phyloP scores from a whole-genome alignment of 2,113 vertebrate genomes.

The Misgurnus anguillicaudatus region DNA sequence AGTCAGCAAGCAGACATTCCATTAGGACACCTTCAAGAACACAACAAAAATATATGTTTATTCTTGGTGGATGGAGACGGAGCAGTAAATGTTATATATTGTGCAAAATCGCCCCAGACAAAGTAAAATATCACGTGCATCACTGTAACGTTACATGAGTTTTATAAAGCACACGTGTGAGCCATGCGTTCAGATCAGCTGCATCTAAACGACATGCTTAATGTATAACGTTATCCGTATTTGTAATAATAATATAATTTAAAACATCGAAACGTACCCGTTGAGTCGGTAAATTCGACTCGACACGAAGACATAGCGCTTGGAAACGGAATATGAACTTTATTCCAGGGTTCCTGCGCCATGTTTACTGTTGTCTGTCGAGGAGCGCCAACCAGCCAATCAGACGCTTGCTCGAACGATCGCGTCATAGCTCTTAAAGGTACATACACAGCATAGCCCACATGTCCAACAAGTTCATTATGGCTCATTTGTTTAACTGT shows the following conservation, averaged over 20 bases:
- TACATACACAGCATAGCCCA: not conserved
- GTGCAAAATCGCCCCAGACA: not conserved
- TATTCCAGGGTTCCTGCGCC: conserved; percentile 64
- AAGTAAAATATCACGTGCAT: not conserved
- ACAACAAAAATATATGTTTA: not conserved
- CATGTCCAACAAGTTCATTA: no score
- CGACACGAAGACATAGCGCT: conserved; percentile 44
- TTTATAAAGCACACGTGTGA: not conserved
- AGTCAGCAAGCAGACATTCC: conserved; percentile 32
- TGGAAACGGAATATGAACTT: conserved; percentile 53
- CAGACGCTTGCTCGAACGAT: not conserved
- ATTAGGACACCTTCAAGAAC: conserved; percentile 38
- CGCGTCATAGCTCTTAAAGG: conserved; percentile 29
- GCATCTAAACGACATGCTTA: not conserved
- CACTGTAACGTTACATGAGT: not conserved
- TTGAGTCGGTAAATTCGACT: conserved; percentile 24
- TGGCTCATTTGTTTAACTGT: no score
- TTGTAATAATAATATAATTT: not conserved
- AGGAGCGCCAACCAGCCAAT: conserved; percentile 13
- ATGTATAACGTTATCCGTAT: not conserved
- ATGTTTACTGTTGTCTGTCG: conserved; percentile 42
- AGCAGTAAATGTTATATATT: no score
- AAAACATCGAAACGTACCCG: conserved; percentile 46
- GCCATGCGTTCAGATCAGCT: not conserved
- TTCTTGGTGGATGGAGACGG: no score